Evolutionary conservation across 2,888 invertebrate genomes (phyloP).

Genomic region (Sympetrum striolatum): DNA sequence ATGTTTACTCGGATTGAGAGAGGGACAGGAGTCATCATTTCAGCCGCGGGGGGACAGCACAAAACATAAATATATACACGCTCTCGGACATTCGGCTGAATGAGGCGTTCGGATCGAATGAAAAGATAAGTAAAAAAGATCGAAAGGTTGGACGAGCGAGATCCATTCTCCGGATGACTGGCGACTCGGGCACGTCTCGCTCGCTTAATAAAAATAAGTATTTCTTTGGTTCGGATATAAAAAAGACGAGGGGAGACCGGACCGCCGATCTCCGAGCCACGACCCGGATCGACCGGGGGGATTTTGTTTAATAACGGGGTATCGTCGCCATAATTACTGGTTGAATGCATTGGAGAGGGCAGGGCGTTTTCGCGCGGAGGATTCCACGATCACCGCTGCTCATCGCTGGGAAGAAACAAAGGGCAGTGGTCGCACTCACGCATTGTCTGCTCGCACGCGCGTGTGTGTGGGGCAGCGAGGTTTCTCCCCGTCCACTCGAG

Average conservation of each 20-base stretch:
- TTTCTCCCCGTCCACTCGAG: background rate
- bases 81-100: background rate
- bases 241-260: background rate
- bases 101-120: background rate
- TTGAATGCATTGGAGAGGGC: background rate
- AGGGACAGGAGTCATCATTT: background rate
- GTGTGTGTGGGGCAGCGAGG: background rate
- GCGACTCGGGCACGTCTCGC: background rate
- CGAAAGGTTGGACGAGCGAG: too few relatives aligned
- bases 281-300: background rate
- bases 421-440: background rate
- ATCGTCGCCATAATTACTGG: slow-evolving; percentile 5
- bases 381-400: background rate
- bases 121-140: background rate
- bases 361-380: background rate
- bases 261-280: background rate
- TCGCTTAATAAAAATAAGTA: background rate
- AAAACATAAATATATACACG: background rate
- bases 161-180: background rate
- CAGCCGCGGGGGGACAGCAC: background rate
- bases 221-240: background rate
- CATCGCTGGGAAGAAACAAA: background rate
- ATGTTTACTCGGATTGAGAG: background rate
- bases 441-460: background rate
- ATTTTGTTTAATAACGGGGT: background rate